phyloP scores from a whole-genome alignment of 2,797 vertebrate species.

The Parotocinclus haroldoi region DNA sequence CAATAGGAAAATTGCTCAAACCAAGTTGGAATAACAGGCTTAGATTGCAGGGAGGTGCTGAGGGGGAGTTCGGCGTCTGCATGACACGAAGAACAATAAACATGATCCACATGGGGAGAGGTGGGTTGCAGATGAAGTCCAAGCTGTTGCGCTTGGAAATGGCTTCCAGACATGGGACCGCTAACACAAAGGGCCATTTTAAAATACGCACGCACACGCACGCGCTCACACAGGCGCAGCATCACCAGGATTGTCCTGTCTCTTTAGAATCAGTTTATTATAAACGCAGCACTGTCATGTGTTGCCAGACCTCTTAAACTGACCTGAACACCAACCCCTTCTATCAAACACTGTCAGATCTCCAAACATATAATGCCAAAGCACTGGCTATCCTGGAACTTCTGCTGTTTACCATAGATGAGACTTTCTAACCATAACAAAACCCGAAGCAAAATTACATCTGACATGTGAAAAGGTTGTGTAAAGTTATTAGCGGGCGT shows the following conservation, averaged over 20 bases:
- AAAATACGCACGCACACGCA: conserved; percentile 20
- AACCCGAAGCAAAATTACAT: conserved; percentile 27
- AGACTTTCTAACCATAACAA: conserved; percentile 30
- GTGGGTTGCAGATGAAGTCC: conserved; percentile 49
- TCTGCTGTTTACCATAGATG: conserved; percentile 18
- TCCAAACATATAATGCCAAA: conserved; percentile 5
- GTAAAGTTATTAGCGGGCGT: conserved; percentile 51
- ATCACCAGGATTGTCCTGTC: conserved; percentile 2
- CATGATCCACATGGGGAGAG: conserved; percentile 57
- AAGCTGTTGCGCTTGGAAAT: conserved; percentile 51
- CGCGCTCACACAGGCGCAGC: conserved; percentile 7
- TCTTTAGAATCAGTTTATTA: conserved; percentile 28
- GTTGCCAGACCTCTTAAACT: conserved; percentile 32
- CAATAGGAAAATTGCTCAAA: conserved; percentile 58
- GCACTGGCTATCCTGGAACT: neutral
- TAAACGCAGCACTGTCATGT: conserved; percentile 36
- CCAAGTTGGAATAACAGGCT: conserved; percentile 57
- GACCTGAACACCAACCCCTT: conserved; percentile 19
- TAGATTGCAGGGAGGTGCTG: conserved; percentile 41
- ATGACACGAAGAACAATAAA: conserved; percentile 64
- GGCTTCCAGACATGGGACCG: conserved; percentile 54
- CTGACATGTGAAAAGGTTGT: conserved; percentile 44
- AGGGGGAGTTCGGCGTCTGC: conserved; percentile 50
- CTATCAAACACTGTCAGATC: conserved; percentile 19
- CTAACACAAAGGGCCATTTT: conserved; percentile 55